These are phyloP conservation scores for Gymnocephalus cernua DNA, from an alignment of 2,113 vertebrate genomes.

Conservation along the genomic window DNA sequence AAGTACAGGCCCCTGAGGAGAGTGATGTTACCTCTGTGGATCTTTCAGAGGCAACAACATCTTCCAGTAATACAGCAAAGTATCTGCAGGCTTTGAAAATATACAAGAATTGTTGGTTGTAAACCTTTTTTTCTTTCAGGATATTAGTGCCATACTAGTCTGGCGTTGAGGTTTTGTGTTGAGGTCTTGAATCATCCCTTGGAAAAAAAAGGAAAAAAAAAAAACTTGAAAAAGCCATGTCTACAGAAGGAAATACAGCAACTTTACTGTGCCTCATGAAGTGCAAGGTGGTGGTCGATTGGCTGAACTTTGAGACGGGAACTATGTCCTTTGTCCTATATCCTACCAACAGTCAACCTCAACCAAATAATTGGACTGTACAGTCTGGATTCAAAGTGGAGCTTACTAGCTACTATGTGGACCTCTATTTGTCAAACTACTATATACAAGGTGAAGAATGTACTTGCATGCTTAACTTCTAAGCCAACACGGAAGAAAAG, in stretches of 20 bases:
- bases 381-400: not conserved
- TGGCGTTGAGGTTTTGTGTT: too few species aligned
- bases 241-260: too few species aligned
- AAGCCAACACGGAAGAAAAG: not conserved
- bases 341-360: too few species aligned
- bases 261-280: too few species aligned
- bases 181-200: too few species aligned
- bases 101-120: constrained; percentile 4
- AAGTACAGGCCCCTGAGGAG: constrained; percentile 50
- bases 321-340: too few species aligned
- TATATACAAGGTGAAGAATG: not conserved
- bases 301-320: too few species aligned
- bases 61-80: constrained; percentile 36
- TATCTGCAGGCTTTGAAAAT: constrained; percentile 31
- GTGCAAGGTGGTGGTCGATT: too few species aligned
- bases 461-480: not conserved
- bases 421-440: not conserved
- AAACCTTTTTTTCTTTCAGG: not conserved
- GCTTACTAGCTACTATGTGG: not conserved
- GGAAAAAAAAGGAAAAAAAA: too few species aligned
- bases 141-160: not conserved
- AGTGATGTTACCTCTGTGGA: constrained; percentile 49
- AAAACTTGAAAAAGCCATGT: too few species aligned
- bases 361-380: too few species aligned
- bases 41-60: constrained; percentile 49